These are phyloP conservation scores for Chamaea fasciata DNA, from an alignment of 2,113 vertebrate species.

Conservation along the genomic window DNA sequence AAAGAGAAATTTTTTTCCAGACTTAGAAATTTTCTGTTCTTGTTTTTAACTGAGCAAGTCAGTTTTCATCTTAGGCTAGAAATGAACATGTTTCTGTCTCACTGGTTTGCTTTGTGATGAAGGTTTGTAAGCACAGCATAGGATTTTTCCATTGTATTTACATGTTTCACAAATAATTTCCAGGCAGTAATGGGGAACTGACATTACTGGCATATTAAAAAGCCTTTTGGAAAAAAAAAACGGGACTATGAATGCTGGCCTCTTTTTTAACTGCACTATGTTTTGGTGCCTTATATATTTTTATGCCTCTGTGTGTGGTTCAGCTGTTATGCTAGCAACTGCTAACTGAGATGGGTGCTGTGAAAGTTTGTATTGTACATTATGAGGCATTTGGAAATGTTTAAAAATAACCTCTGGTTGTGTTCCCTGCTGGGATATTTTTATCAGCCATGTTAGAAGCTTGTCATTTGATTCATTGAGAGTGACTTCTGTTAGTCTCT, in stretches of 20 bases:
- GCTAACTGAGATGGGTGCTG: conserved; percentile 14
- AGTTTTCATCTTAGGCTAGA: not conserved
- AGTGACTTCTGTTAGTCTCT: conserved; percentile 41
- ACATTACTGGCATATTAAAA: not conserved
- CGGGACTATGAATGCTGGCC: not conserved
- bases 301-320: not conserved
- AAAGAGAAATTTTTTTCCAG: not conserved
- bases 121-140: not conserved
- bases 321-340: conserved; percentile 64
- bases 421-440: conserved; percentile 82
- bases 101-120: not conserved
- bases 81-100: not conserved
- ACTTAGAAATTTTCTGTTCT: not conserved
- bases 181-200: not conserved
- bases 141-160: not conserved
- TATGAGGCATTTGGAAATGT: conserved; percentile 63
- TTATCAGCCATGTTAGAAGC: conserved; percentile 75
- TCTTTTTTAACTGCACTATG: not conserved
- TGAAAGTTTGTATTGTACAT: conserved; percentile 58
- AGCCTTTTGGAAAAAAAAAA: not conserved
- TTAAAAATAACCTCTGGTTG: conserved; percentile 87
- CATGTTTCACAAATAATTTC: not conserved
- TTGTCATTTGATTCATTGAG: conserved; percentile 85
- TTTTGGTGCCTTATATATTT: conserved; percentile 25
- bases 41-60: not conserved